Evolutionary conservation across 2,797 vertebrate genomes (phyloP).

Genomic region (Sparidentex hasta): DNA sequence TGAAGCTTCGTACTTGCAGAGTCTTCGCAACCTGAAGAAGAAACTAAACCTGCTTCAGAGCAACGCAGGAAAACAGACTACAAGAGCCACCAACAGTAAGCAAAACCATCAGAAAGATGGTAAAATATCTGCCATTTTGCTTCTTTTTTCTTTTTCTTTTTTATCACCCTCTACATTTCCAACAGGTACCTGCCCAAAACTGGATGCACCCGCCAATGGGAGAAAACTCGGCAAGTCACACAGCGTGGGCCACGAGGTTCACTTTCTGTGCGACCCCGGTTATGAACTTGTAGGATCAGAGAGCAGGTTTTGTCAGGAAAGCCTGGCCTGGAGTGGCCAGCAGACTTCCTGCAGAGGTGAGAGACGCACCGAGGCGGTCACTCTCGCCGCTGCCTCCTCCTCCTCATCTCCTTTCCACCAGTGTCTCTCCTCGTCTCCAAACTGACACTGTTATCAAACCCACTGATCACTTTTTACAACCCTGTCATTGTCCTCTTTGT

Average conservation of each 20-base stretch:
- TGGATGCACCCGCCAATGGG: conserved; percentile 81
- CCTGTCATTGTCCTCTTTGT: conserved; percentile 70
- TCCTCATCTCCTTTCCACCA: conserved; percentile 16
- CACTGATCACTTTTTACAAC: conserved; percentile 63
- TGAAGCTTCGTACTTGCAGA: conserved; percentile 87
- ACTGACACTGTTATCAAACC: conserved; percentile 60
- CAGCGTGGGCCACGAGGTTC: conserved; percentile 86
- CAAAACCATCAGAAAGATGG: background rate
- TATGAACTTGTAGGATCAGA: conserved; percentile 88
- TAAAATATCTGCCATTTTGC: background rate
- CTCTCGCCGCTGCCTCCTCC: conserved; percentile 2
- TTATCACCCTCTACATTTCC: background rate
- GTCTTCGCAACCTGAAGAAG: conserved; percentile 84
- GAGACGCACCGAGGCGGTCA: conserved; percentile 32
- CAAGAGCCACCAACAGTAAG: conserved; percentile 82
- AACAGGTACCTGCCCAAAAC: conserved; percentile 87
- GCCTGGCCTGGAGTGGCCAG: conserved; percentile 88
- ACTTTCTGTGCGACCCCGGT: conserved; percentile 88
- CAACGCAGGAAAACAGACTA: conserved; percentile 64
- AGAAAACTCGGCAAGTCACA: conserved; percentile 86
- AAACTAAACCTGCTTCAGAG: conserved; percentile 89
- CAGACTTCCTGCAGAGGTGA: conserved; percentile 88
- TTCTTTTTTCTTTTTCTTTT: background rate
- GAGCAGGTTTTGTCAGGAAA: conserved; percentile 86
- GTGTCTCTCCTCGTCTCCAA: conserved; percentile 18